These are phyloP conservation scores for Synergus umbraculus DNA, from an alignment of 2,888 invertebrate genomes.

Conservation along the genomic window DNA sequence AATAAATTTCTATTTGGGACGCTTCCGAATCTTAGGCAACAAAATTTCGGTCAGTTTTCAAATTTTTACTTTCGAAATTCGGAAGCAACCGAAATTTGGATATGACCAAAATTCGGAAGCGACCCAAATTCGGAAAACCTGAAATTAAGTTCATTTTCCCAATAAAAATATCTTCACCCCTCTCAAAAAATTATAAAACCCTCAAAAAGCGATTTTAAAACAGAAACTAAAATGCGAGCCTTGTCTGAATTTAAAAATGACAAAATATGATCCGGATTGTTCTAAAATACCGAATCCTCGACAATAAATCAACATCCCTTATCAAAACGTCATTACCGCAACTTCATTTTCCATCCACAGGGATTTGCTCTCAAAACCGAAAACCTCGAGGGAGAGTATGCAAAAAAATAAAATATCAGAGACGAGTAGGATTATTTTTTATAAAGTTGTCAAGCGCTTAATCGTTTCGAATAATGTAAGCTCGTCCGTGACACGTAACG, in stretches of 20 bases:
- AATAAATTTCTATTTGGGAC: not conserved
- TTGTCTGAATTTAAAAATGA: not conserved
- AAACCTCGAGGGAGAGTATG: not conserved
- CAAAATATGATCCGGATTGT: not conserved
- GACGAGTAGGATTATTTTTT: constrained; percentile 62
- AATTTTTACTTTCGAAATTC: not conserved
- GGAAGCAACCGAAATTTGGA: not conserved
- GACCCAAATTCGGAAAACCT: no score
- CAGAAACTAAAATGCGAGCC: no score
- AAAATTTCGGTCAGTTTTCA: not conserved
- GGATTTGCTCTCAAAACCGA: constrained; percentile 15
- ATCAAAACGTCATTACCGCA: constrained; percentile 19
- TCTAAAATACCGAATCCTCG: not conserved
- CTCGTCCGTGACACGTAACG: constrained; percentile 62
- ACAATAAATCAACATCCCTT: not conserved
- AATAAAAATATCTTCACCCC: no score
- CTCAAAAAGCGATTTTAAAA: no score
- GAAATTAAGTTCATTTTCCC: no score
- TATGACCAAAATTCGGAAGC: no score
- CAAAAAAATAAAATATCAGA: constrained; percentile 1
- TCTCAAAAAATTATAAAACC: no score
- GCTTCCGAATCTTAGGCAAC: no score
- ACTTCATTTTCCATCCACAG: constrained; percentile 18
- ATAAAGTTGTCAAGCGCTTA: constrained; percentile 66
- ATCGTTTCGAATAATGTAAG: constrained; percentile 69